These are phyloP conservation scores for Octomys mimax DNA, from an alignment of 2,797 vertebrate species.

Conservation along the genomic window DNA sequence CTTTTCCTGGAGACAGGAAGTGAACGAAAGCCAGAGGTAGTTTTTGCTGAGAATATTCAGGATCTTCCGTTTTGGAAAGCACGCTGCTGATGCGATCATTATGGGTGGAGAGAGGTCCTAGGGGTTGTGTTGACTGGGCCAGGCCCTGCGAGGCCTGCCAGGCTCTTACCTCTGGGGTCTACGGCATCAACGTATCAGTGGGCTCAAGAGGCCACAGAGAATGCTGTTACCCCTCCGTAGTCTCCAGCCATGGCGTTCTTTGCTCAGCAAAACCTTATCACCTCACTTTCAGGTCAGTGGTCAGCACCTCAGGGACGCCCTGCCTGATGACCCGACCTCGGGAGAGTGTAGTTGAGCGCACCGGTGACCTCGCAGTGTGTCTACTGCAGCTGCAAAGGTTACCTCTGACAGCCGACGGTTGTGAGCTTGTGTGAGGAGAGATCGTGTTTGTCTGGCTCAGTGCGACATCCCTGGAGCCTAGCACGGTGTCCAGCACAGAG, in stretches of 20 bases:
- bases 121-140: accelerated
- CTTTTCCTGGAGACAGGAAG: neutral
- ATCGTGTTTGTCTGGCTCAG: neutral
- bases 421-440: neutral
- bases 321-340: neutral
- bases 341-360: neutral
- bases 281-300: neutral
- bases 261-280: neutral
- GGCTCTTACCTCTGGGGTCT: neutral
- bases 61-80: neutral
- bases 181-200: neutral
- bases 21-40: conserved; percentile 62
- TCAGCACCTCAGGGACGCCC: neutral
- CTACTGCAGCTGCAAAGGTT: neutral
- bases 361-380: accelerated
- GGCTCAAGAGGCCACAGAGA: accelerated
- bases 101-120: neutral
- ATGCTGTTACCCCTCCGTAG: neutral
- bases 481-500: neutral
- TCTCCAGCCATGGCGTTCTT: neutral
- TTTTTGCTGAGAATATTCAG: neutral
- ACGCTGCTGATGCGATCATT: neutral
- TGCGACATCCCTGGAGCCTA: neutral
- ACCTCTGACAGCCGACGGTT: neutral
- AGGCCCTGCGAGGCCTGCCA: accelerated